Evolutionary conservation across 2,888 invertebrate species (phyloP).

Genomic region (Sabatieria punctata): DNA sequence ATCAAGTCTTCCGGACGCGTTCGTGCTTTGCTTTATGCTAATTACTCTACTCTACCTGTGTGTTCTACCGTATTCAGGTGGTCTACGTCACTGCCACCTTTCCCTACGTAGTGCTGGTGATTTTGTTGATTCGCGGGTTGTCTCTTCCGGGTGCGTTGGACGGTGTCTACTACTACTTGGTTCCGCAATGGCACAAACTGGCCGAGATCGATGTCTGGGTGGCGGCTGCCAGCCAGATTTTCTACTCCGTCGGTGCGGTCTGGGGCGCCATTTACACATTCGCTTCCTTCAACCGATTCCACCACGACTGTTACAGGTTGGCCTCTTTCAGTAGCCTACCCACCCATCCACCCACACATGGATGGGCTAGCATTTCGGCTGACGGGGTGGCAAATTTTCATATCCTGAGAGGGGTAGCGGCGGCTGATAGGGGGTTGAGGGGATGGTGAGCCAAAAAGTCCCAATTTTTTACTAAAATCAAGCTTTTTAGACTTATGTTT

Average conservation of each 20-base stretch:
- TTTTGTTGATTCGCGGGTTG: constrained; percentile 11
- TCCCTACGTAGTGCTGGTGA: constrained; percentile 11
- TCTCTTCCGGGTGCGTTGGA: constrained; percentile 13
- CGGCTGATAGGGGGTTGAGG: no score
- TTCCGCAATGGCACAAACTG: constrained; percentile 11
- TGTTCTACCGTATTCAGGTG: constrained; percentile 2
- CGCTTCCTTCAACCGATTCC: constrained; percentile 32
- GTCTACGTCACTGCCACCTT: constrained; percentile 13
- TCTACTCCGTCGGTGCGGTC: constrained; percentile 32
- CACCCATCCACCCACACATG: no score
- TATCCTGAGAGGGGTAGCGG: no score
- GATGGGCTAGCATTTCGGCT: no score
- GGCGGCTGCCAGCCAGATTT: constrained; percentile 32
- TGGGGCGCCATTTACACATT: constrained; percentile 33
- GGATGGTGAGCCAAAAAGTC: no score
- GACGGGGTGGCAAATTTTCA: no score
- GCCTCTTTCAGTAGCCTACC: no score
- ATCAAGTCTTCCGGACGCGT: constrained; percentile 34
- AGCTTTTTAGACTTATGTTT: no score
- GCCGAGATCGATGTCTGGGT: constrained; percentile 31
- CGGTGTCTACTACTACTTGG: constrained; percentile 12
- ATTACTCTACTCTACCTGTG: not conserved
- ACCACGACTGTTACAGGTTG: constrained; percentile 32
- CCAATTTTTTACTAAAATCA: no score
- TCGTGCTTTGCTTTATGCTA: not conserved